phyloP scores from a whole-genome alignment of 2,797 vertebrate genomes.

The Hapalemur alaotrensis region DNA sequence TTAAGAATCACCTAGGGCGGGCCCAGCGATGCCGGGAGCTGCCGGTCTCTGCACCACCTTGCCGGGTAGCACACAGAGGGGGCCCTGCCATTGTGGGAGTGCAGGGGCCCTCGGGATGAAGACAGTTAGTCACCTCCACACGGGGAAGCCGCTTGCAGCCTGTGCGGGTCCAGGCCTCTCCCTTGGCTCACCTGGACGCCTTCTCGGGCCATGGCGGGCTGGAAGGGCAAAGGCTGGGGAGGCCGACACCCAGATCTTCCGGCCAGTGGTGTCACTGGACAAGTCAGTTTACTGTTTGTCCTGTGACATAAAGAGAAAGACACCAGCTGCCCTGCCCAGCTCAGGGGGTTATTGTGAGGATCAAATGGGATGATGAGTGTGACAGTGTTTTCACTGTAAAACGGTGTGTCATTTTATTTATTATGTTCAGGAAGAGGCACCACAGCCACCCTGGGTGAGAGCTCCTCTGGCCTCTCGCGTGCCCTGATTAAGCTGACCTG shows the following conservation, averaged over 20 bases:
- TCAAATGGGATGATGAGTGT: background rate
- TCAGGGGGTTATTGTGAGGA: background rate
- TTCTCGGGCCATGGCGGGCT: background rate
- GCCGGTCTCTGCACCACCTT: background rate
- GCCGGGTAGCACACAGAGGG: background rate
- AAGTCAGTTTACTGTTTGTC: background rate
- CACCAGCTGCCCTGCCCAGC: background rate
- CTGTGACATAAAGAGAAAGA: background rate
- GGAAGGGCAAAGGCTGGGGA: background rate
- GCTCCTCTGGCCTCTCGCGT: background rate
- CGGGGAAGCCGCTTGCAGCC: background rate
- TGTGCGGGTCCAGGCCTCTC: rapidly evolving
- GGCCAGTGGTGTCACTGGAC: background rate
- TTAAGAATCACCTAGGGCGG: background rate
- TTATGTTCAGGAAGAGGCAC: background rate
- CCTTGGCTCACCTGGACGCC: background rate
- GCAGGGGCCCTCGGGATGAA: background rate
- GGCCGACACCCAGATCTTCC: background rate
- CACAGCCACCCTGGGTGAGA: background rate
- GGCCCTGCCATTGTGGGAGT: background rate
- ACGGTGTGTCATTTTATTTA: background rate
- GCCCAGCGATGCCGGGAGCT: no score
- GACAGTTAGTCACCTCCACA: no score
- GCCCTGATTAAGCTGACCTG: slow-evolving; percentile 66
- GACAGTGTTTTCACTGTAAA: background rate